Base-by-base conservation (phyloP, 2,888 invertebrate genomes). In the Calameuta pallipes region DNA sequence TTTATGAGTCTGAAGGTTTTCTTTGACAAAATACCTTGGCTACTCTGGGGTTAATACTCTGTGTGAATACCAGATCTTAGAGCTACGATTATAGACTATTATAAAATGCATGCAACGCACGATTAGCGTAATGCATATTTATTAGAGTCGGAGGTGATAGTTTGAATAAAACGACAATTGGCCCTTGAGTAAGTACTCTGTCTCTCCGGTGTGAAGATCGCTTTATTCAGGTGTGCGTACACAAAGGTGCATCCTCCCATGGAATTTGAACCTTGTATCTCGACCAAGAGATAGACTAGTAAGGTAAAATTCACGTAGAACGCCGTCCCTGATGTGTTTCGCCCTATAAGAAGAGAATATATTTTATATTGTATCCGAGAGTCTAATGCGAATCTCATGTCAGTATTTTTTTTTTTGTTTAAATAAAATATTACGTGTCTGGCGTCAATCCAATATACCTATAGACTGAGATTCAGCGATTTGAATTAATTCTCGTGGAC, bases 191-290 rank as follows among this genome's bases (percentile, higher is more conserved):
- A 30, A 33, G 70, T 33, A n/a, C 9, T 6, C 9, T 9, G 56
- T 56, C 15, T 41, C 23, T 23, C 78, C 75, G 75, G 74, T 84
- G 82, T 84, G 87, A 84, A 82, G 79, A 84, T 76, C 74, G 79
- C 82, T 82, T 84, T 79, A 80, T 80, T 87, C 83, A 87, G 85
- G 85, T 85, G 83, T 74, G 76, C 83, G 80, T 81, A 81, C 82
- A 87, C 82, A 83, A 84, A 85, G 85, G 82, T 81, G 82, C 85
- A 84, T 84, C 83, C 82, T 79, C 78, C 73, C 80, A 41, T 81
- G 81, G 79, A 71, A 71, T 71, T 71, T 15, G 71, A 71, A 71
- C 31, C 71, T 71, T 34, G 71, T 34, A 34, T 71, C 31, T 71
- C 71, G 31, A 6, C 71, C 15, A 31, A 71, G 71, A 71, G 31